Conservation (phyloP, 2,797 vertebrate genomes). For the Malurus leucopterus region DNA sequence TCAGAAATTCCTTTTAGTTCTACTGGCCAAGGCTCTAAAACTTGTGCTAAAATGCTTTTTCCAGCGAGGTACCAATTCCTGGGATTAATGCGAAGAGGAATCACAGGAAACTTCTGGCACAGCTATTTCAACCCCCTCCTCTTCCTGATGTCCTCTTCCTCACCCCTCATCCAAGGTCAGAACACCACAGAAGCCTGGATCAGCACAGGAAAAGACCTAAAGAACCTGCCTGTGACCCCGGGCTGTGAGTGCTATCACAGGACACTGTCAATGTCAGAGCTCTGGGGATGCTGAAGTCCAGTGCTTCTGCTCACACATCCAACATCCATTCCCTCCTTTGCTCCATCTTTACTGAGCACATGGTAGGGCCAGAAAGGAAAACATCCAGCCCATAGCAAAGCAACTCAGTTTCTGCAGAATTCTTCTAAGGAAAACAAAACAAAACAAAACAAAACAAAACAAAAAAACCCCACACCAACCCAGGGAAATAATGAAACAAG, state of each 20-base stretch:
- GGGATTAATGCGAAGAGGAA: not conserved
- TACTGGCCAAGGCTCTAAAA: not conserved
- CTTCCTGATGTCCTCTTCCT: not conserved
- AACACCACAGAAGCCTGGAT: not conserved
- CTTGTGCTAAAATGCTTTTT: not conserved
- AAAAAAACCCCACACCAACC: not conserved
- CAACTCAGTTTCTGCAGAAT: not conserved
- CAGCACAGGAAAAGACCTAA: not conserved
- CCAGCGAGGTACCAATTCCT: not conserved
- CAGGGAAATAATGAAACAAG: not conserved
- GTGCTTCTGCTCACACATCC: not conserved
- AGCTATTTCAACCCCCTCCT: not conserved
- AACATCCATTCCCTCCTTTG: not conserved
- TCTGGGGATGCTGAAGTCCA: not conserved
- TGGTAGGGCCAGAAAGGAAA: not conserved
- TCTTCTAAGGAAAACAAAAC: not conserved
- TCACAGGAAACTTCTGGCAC: not conserved
- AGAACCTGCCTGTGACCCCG: not conserved
- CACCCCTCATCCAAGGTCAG: not conserved
- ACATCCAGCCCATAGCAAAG: not conserved
- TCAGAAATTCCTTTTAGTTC: not conserved
- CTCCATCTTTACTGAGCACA: not conserved
- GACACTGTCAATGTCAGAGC: not conserved
- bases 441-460: not conserved
- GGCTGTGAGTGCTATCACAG: fast-evolving